Percentiles rank a stretch among this genome's conserved stretches.
These are phyloP conservation scores for Habrosyne pyritoides DNA, from an alignment of 2,888 invertebrate species.

Conservation along the genomic window DNA sequence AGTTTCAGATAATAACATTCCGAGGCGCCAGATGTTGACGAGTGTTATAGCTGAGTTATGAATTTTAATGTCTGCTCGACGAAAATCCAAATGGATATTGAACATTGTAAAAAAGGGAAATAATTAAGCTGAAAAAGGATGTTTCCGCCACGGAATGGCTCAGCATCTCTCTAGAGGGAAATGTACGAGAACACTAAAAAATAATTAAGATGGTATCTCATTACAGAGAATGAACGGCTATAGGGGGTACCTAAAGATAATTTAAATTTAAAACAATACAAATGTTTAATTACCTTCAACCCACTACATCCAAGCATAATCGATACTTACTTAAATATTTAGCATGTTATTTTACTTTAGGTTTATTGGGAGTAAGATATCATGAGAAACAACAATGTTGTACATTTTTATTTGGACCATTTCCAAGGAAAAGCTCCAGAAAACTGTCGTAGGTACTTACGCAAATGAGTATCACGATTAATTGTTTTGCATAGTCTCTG, in stretches of 20 bases:
- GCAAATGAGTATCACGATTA: conserved; percentile 48
- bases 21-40: conserved; percentile 75
- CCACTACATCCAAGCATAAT: not conserved
- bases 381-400: not conserved
- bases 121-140: conserved; percentile 69
- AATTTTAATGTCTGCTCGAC: conserved; percentile 74
- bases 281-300: not conserved
- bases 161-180: conserved; percentile 54
- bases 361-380: too few species aligned
- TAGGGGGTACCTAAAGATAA: conserved; percentile 10
- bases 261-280: not conserved
- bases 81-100: conserved; percentile 76
- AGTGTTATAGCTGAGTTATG: conserved; percentile 74
- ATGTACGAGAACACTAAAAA: conserved; percentile 67
- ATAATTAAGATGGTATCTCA: conserved; percentile 72
- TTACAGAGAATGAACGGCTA: conserved; percentile 43
- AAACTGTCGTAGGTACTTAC: conserved; percentile 36
- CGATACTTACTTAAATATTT: not conserved
- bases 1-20: conserved; percentile 67
- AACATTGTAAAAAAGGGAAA: conserved; percentile 69
- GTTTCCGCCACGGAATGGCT: conserved; percentile 64
- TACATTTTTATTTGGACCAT: conserved; percentile 36
- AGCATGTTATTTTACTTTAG: not conserved
- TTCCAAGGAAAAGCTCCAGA: conserved; percentile 41
- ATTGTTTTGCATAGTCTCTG: conserved; percentile 40